Base-by-base conservation (phyloP, 2,797 vertebrate species). In the Phataginus tricuspis region DNA sequence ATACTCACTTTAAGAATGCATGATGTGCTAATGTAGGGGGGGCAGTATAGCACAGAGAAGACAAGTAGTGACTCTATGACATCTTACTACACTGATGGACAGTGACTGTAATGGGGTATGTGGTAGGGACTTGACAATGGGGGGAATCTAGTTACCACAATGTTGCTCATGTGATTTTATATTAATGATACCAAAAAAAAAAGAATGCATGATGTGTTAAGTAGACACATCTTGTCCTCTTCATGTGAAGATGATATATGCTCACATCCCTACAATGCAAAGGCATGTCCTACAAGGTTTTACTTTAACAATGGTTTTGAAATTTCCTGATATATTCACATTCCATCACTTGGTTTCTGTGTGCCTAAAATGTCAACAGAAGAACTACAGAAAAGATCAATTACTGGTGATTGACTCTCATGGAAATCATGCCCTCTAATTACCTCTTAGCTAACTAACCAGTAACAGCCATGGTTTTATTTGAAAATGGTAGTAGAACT, bases 381-480 rank as follows among this genome's bases (percentile, higher is more conserved):
- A 93, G 59, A 86, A 53, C 15, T 45, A 84, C 13, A 89, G 69
- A 96, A 88, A 12, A 80, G 71, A 68, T 39, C 25, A 80, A 55
- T 84, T 72, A 71, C 14, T 71, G 63, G 21, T 94, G 66, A 92
- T 6, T 25, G 53, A 78, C 18, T 94, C 29, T 78, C 53, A 37
- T 55, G 69, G 71, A 92, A 86, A 94, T 93, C 71, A 91, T 69
- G 64, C 79, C 7, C 53, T 68, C 27, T 95, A 59, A 85, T 29
- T 31, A 90, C 34, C 15, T 79, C 63, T 88, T 74, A 93, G n/a
- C 49, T 69, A 85, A 74, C 27, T 78, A 94, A 59, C 23, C 34
- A 93, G 34, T 66, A 75, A 75, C 49, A 89, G 66, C 34, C 25
- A 90, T 15, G 49, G 64, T 34, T 83, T 14, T 95, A 84, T 61